Evolutionary conservation across 2,888 invertebrate genomes (phyloP), one percentile per base, ranked within the genome.

Genomic region (Eristalinus sepulchralis): DNA sequence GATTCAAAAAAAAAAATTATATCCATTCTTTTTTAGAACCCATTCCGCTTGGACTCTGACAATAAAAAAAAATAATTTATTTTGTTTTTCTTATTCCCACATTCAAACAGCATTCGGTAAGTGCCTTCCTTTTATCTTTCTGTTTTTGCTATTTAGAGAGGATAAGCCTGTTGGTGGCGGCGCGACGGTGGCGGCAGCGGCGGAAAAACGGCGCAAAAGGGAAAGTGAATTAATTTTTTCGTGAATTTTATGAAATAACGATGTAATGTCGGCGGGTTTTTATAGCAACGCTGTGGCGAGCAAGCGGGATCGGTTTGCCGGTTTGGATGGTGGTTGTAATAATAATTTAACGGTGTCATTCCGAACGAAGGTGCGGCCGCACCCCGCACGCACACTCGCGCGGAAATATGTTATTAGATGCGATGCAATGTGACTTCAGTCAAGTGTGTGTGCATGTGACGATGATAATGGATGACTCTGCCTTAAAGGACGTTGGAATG

Each of bases 31-130:
- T 67, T 64, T 53, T 79, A 36, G 67, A 55, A 78, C 27, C 57
- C 67, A 79, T 75, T 79, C 24, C 66, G 33, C 70, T 75, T 73
- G 55, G 70, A 77, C 53, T 60, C 62, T 55, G 53, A 73, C 67
- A 72, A 67, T 76, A 76, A 75, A 59, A 83, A 75, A 81, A 72
- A 68, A 77, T 77, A 72, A 72, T 73, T 76, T 57, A 31, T 47
- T 80, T 77, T 76, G 24, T 85, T 76, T 77, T 70, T 80, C 53
- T 63, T 67, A 62, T 78, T 78, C 47, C 71, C 72, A 33, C 39
- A 82, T 3, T 59, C 66, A 83, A 86, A 86, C 86, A 86, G 86
- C 86, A 71, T 79, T 86, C 86, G 86, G 86, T 86, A 86, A 86
- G 86, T 86, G 78, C 66, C 78, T 71, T 80, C 71, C 67, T 47